Evolutionary conservation across 2,113 vertebrate species (phyloP).

Genomic region (Lutjanus erythropterus): DNA sequence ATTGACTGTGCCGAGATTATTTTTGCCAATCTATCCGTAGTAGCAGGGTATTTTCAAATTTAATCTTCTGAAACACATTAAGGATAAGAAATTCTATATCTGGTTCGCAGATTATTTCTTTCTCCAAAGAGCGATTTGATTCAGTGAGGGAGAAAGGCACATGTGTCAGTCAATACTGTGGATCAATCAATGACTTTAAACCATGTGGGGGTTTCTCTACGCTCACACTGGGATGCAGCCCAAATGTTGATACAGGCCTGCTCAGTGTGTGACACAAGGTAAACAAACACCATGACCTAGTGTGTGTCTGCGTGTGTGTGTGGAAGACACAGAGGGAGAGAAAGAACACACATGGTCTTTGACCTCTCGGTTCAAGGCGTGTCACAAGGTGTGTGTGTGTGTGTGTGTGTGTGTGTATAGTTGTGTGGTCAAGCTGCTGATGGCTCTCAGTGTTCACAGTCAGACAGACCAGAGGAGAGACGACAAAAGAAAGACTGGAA

Average conservation of each 20-base stretch:
- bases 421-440: slow-evolving; percentile 9
- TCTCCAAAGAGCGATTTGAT: slow-evolving; percentile 29
- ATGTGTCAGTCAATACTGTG: slow-evolving; percentile 30
- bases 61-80: neutral
- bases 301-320: slow-evolving; percentile 28
- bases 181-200: slow-evolving; percentile 41
- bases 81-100: slow-evolving; percentile 3
- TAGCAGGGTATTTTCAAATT: neutral
- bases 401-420: slow-evolving; percentile 12
- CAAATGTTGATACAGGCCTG: slow-evolving; percentile 56
- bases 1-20: neutral
- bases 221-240: slow-evolving; percentile 20
- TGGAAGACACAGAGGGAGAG: slow-evolving; percentile 6
- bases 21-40: neutral
- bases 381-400: slow-evolving; percentile 27
- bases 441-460: slow-evolving; percentile 3
- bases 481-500: slow-evolving; percentile 13
- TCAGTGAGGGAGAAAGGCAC: neutral
- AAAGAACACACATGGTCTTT: slow-evolving; percentile 67
- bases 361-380: slow-evolving; percentile 64
- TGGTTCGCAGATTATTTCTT: slow-evolving; percentile 20
- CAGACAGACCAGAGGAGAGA: neutral
- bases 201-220: slow-evolving; percentile 10
- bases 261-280: slow-evolving; percentile 44
- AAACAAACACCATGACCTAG: slow-evolving; percentile 50